Evolutionary conservation across 2,797 vertebrate genomes (phyloP), one percentile per base, ranked within the genome.

Genomic region (Psittacula echo): DNA sequence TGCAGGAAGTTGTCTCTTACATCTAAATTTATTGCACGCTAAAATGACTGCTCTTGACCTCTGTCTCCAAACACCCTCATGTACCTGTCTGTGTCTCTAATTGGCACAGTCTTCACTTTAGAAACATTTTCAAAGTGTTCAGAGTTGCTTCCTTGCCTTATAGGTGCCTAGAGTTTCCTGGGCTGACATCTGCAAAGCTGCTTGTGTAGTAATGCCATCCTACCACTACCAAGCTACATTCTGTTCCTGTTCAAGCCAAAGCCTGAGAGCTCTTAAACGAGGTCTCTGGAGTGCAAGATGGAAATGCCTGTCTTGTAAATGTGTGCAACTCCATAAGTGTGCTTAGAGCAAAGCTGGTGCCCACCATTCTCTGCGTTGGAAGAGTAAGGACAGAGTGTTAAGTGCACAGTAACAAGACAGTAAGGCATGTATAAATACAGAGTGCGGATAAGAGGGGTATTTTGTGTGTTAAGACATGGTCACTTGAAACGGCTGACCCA

Each of bases 1-100:
- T 65, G 15, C 29, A 66, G 62, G 75, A 68, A 58, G 42, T 47
- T 84, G 62, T 85, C 41, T 93, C 29, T 44, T 41, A 17, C 22
- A 45, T 41, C 73, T 75, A 53, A 39, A 77, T 90, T 73, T 73
- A 41, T 54, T 70, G 19, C 47, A 44, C 37, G 37, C 29, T 81
- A 71, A 93, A 82, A 13, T 50, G 56, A 22, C 64, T 81, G 56
- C 64, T 71, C 51, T 82, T 94, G 86, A 85, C 80, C 60, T 45
- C 9, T 67, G 44, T 44, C 66, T 86, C 37, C 80, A 79, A 34
- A 60, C 19, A 39, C 16, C 20, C 24, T 78, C 27, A 3, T 17
- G 34, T 76, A 76, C 13, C 24, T 76, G 42, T 66, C 54, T 84
- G 34, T 50, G 22, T 75, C 61, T 73, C 32, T 67, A 70, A 84